phyloP scores from a whole-genome alignment of 2,888 invertebrate genomes.

The Macrosiphum euphorbiae region DNA sequence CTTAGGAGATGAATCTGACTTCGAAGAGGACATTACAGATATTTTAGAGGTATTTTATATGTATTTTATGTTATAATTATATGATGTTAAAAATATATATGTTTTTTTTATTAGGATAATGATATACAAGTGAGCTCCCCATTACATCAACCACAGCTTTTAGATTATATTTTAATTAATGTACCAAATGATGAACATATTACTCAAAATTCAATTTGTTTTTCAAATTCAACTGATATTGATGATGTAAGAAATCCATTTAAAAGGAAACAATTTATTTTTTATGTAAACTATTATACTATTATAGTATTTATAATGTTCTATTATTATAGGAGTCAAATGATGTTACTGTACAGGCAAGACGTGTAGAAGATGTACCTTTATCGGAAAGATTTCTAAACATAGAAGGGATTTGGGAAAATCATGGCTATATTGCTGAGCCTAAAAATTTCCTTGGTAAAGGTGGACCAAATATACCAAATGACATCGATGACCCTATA shows the following conservation, averaged over 20 bases:
- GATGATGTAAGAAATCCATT: background rate
- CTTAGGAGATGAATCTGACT: too few relatives aligned
- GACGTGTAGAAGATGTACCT: background rate
- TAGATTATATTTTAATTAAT: background rate
- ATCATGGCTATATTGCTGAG: background rate
- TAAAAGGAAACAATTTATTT: background rate
- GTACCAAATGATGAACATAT: background rate
- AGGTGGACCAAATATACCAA: background rate
- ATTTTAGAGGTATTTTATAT: background rate
- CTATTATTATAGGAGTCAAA: background rate
- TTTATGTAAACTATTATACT: background rate
- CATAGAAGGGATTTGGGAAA: background rate
- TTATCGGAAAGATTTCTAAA: background rate
- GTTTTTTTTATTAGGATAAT: background rate
- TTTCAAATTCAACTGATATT: background rate
- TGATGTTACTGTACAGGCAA: background rate
- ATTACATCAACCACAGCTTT: background rate
- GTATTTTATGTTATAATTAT: background rate
- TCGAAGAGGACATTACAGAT: too few relatives aligned
- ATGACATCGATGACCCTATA: background rate
- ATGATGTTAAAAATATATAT: background rate
- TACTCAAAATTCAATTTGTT: background rate
- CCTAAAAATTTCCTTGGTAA: conserved; percentile 25
- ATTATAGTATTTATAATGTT: background rate
- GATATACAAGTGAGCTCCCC: background rate